Base-by-base conservation (phyloP, 2,113 vertebrate species). In the Dicerorhinus sumatrensis region DNA sequence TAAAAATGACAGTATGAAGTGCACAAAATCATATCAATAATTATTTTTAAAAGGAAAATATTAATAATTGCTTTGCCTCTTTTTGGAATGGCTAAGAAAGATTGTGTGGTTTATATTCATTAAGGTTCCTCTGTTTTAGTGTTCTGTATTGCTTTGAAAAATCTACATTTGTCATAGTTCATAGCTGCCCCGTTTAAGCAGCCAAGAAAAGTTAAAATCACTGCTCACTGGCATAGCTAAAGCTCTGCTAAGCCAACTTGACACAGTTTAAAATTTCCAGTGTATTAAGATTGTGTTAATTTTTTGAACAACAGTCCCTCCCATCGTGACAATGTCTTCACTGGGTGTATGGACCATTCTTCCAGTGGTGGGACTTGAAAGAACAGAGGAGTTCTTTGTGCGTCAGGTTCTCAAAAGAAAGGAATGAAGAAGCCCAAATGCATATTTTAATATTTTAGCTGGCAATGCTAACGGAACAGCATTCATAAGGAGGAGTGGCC, bases 61-160 rank as follows among this genome's bases (percentile, higher is more conserved):
- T 11, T 92, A 97, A 77, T 97, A 98, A 98, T 98, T 97, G 95
- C 97, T 98, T 98, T 98, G 96, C 69, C 97, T 97, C 85, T 98
- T 98, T 96, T 96, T 96, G 97, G 96, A 98, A 97, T 97, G 98
- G 95, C 97, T 98, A 98, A 98, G 98, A 98, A 97, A 97, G 96
- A 98, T 73, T 97, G 67, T 89, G 23, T 97, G 39, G 39, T 98
- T 98, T 94, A n/a, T 97, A 96, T 85, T 93, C 94, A 58, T 87
- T 98, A 98, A 98, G 91, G 85, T 98, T 98, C 98, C 98, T 98
- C 97, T 97, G 65, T 97, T 98, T 98, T 91, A 98, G 85, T 97
- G 75, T 98, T 99, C 92, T 97, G 98, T 99, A 99, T 99, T 99
- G 99, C 99, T 99, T 99, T 99, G 95, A 98, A 99, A 98, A 98